A percentile compares a stretch with the other conserved stretches of the same genome.
phyloP scores from a whole-genome alignment of 2,113 vertebrate species.

The Antechinus flavipes region DNA sequence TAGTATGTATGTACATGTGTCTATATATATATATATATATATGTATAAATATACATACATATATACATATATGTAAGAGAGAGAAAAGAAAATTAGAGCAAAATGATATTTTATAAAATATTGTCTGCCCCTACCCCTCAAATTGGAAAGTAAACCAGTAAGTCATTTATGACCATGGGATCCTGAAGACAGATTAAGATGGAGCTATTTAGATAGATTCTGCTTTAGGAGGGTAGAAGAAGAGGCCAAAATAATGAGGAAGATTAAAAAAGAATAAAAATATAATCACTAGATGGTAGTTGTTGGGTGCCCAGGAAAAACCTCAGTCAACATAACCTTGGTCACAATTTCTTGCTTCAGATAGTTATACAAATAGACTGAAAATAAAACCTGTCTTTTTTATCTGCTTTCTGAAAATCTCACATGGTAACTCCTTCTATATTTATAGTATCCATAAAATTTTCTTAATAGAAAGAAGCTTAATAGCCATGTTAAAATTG shows the following conservation, averaged over 20 bases:
- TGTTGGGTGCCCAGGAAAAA: background rate
- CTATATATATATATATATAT: background rate
- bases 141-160: background rate
- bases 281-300: background rate
- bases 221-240: background rate
- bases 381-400: background rate
- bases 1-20: no score
- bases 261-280: background rate
- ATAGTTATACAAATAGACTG: background rate
- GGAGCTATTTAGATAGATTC: background rate
- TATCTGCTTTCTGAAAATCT: background rate
- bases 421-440: background rate
- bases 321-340: background rate
- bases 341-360: background rate
- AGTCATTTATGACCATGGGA: background rate
- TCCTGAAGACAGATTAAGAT: background rate
- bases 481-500: slow-evolving; percentile 15
- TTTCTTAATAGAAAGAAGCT: slow-evolving; percentile 36
- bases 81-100: background rate
- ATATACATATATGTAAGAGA: no score
- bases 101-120: background rate
- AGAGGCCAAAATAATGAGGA: background rate
- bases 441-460: background rate
- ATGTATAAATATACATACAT: no score
- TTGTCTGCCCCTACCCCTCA: background rate